Conservation (phyloP, 2,113 vertebrate species). For the Austrofundulus limnaeus region DNA sequence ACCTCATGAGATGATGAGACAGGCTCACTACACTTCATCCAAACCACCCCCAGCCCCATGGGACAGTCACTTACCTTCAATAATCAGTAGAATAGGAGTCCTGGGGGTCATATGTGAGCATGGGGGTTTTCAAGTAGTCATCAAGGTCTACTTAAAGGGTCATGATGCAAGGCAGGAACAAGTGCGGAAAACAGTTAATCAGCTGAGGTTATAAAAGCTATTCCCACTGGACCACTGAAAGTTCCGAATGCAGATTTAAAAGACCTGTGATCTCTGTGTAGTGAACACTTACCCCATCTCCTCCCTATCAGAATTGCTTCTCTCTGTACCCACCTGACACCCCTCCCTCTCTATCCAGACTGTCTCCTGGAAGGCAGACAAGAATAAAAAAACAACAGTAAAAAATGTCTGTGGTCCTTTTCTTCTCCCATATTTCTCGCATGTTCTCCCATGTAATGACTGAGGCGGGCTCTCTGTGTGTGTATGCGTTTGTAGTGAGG, state of each 20-base stretch:
- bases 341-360: slow-evolving; percentile 47
- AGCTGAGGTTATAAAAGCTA: slow-evolving; percentile 74
- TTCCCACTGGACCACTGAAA: slow-evolving; percentile 82
- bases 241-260: slow-evolving; percentile 84
- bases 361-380: slow-evolving; percentile 76
- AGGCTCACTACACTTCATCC: too few species aligned
- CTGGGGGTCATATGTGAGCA: slow-evolving; percentile 25
- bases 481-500: too few species aligned
- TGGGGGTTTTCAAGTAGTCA: slow-evolving; percentile 84
- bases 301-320: slow-evolving; percentile 41
- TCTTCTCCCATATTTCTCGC: too few species aligned
- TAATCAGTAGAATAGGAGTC: slow-evolving; percentile 58
- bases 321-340: slow-evolving; percentile 40
- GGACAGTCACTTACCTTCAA: slow-evolving; percentile 66
- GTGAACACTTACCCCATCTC: slow-evolving; percentile 85
- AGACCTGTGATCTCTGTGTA: slow-evolving; percentile 80
- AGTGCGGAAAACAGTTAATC: slow-evolving; percentile 85
- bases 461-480: too few species aligned
- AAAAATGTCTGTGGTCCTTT: slow-evolving; percentile 4
- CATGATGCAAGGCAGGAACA: slow-evolving; percentile 81
- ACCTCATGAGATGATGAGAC: too few species aligned
- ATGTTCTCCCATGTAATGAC: too few species aligned
- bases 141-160: slow-evolving; percentile 82
- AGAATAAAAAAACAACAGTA: slow-evolving; percentile 68
- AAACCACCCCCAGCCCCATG: slow-evolving; percentile 42